Conservation (phyloP, 1,140 invertebrate species). For the Philopotamus ludificatus region DNA sequence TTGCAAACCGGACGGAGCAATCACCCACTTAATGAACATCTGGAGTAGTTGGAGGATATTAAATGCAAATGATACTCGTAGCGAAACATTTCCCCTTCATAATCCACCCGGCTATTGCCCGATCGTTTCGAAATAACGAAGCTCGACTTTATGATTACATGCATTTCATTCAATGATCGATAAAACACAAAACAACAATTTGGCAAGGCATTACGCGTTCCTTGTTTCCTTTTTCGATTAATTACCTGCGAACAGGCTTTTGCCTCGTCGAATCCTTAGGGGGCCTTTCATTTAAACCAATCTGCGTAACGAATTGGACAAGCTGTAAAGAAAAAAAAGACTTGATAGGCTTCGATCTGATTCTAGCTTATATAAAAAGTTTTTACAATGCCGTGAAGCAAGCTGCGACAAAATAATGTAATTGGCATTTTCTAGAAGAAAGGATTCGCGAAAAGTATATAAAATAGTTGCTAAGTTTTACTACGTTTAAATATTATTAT, state of each 20-base stretch:
- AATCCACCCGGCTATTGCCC: not conserved
- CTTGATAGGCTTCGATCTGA: not conserved
- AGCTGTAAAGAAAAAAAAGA: slow-evolving; percentile 3
- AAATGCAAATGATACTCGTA: slow-evolving; percentile 23
- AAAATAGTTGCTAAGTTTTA: no score
- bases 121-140: not conserved
- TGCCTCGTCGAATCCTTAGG: slow-evolving; percentile 3
- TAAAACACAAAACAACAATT: no score
- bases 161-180: no score
- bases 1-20: slow-evolving; percentile 25
- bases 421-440: not conserved
- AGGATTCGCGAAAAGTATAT: no score
- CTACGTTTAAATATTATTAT: no score
- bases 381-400: not conserved
- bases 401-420: not conserved
- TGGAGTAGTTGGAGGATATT: slow-evolving; percentile 25
- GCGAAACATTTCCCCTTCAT: not conserved
- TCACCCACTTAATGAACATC: slow-evolving; percentile 30
- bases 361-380: not conserved
- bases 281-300: slow-evolving; percentile 5
- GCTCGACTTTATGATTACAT: no score
- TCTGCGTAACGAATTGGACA: slow-evolving; percentile 5
- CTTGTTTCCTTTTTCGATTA: slow-evolving; percentile 29
- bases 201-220: not conserved
- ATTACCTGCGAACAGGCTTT: slow-evolving; percentile 26